Evolutionary conservation across 2,888 invertebrate species (phyloP), one percentile per base, ranked within the genome.

Genomic region (Epinotia brunnichana): DNA sequence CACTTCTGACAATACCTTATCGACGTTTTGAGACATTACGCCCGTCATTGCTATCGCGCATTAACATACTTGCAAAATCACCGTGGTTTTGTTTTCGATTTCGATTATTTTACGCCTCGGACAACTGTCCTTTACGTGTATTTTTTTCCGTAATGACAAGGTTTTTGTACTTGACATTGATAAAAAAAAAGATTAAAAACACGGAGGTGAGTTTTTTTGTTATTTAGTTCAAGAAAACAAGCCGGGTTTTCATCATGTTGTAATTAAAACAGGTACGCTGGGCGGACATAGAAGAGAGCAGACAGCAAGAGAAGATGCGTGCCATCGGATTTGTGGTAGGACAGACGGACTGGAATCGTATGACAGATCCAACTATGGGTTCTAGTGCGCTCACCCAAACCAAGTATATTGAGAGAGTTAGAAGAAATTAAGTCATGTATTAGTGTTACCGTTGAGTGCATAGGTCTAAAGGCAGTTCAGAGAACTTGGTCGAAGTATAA

Each of bases 241-340:
- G 75, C 75, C 67, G 83, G 81, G 80, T 85, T 87, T 89, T 90
- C 81, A 91, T 90, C 87, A 83, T 85, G 75, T 89, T 87, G 82
- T 90, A 85, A 84, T 90, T 91, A 83, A 89, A 89, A 91, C 91
- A 99, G 99, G 99, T 99, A 81, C 96, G 99, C 82, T 99, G 99
- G 99, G 99, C 99, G 64, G 99, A 99, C 91, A 94, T 99, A 84
- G 99, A 99, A 94, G 99, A 99, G 90, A 95, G 96, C 84, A 96
- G 97, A 82, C 94, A 97, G 82, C 98, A 98, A 92, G 97, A 97
- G 87, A 97, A 98, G 93, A 97, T 98, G 95, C 95, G 98, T 67
- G 98, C 98, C 35, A 96, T 99, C 76, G 99, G 99, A 24, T 99
- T 99, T 92, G 98, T 99, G 67, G 98, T 99, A 74, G 99, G 99